phyloP scores from a whole-genome alignment of 2,797 vertebrate species.

The Lagorchestes hirsutus region DNA sequence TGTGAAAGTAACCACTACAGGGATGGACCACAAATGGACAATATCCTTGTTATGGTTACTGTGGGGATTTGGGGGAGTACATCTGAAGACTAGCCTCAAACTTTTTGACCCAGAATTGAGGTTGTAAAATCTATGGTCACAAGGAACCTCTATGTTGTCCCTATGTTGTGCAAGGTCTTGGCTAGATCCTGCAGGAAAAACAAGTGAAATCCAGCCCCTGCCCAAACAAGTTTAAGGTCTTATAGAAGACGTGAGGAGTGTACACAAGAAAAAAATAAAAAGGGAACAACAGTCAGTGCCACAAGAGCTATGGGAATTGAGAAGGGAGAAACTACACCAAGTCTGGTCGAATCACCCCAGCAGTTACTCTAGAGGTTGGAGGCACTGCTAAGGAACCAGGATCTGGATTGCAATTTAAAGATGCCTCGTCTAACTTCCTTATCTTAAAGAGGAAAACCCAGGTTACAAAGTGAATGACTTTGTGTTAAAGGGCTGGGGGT shows the following conservation, averaged over 20 bases:
- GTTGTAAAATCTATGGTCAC: background rate
- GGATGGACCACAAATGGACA: background rate
- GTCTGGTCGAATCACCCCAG: background rate
- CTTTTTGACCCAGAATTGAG: background rate
- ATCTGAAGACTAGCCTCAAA: background rate
- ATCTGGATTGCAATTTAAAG: background rate
- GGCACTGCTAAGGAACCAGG: background rate
- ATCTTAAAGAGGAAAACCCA: background rate
- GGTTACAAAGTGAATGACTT: background rate
- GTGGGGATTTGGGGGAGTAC: background rate
- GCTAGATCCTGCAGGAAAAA: background rate
- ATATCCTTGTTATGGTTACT: background rate
- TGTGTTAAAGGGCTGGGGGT: background rate
- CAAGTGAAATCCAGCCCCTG: background rate
- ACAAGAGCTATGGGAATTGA: background rate
- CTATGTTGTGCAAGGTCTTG: background rate
- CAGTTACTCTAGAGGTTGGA: background rate
- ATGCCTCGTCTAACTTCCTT: background rate
- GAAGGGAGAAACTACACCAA: background rate
- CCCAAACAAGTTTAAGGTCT: background rate
- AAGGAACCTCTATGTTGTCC: background rate
- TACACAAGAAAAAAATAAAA: background rate
- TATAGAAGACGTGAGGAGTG: background rate
- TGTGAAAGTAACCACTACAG: background rate
- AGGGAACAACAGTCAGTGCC: background rate